Conservation (phyloP, 2,113 vertebrate genomes). For the Psilopsiagon aymara region DNA sequence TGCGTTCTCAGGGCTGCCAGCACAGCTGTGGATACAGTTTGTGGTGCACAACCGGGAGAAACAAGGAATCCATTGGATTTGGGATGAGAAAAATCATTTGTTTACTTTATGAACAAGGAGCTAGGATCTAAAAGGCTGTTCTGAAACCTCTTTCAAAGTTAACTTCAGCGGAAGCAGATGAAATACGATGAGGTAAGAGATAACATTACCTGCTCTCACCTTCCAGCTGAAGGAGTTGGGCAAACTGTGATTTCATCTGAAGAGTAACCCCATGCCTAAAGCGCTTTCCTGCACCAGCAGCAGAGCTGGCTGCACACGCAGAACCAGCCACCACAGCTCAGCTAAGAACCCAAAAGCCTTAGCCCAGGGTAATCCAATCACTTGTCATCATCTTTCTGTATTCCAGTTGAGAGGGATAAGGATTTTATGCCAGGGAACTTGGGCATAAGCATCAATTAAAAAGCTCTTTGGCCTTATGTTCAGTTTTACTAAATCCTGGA, state of each 20-base stretch:
- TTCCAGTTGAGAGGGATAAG: background rate
- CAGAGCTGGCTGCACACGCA: background rate
- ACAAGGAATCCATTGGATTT: background rate
- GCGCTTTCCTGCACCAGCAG: background rate
- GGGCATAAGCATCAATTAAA: background rate
- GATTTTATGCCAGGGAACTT: background rate
- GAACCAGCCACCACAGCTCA: background rate
- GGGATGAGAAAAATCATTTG: background rate
- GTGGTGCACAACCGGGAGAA: background rate
- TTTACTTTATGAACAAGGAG: background rate
- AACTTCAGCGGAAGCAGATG: background rate
- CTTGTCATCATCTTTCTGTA: background rate
- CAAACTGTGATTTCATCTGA: conserved; percentile 26
- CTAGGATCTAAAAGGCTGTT: background rate
- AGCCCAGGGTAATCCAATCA: background rate
- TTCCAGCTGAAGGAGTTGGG: conserved; percentile 15
- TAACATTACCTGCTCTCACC: conserved; percentile 3
- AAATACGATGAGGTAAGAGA: conserved; percentile 10
- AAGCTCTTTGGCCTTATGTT: conserved; percentile 10
- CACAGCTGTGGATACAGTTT: background rate
- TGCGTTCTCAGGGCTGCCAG: background rate
- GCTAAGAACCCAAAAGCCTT: background rate
- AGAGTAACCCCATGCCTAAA: background rate
- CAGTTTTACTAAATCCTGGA: background rate
- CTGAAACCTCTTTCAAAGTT: background rate